These are phyloP conservation scores for Acrobasis repandana DNA, from an alignment of 2,888 invertebrate species.

Conservation along the genomic window DNA sequence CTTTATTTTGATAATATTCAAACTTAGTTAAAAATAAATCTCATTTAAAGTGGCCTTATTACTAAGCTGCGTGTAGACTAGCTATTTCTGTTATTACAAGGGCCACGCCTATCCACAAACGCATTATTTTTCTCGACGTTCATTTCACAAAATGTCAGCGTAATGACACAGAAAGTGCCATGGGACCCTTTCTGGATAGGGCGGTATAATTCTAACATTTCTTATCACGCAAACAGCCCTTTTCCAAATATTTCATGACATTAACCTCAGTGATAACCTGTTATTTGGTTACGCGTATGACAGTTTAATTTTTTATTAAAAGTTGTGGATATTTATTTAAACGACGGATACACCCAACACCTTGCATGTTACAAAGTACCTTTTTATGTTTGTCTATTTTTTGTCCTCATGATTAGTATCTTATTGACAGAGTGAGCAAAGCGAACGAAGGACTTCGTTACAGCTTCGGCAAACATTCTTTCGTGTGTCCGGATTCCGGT, in stretches of 20 bases:
- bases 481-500: too few species aligned
- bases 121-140: slow-evolving; percentile 11
- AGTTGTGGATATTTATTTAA: not conserved
- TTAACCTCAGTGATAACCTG: slow-evolving; percentile 11
- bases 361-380: not conserved
- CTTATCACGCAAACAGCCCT: slow-evolving; percentile 21
- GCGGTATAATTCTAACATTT: slow-evolving; percentile 23
- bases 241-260: slow-evolving; percentile 9
- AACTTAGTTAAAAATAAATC: not conserved
- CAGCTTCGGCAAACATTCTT: too few species aligned
- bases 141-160: slow-evolving; percentile 21
- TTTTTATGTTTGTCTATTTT: too few species aligned
- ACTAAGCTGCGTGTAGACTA: not conserved
- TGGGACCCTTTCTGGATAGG: slow-evolving; percentile 19
- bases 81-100: slow-evolving; percentile 3
- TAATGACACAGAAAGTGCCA: slow-evolving; percentile 22
- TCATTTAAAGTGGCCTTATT: not conserved
- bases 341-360: too few species aligned
- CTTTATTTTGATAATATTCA: too few species aligned
- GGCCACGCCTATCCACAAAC: slow-evolving; percentile 13
- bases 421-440: too few species aligned
- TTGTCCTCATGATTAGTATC: too few species aligned
- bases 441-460: too few species aligned
- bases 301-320: slow-evolving; percentile 3
- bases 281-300: slow-evolving; percentile 10